These are phyloP conservation scores for Harpegnathos saltator DNA, from an alignment of 1,140 invertebrate species.

Conservation along the genomic window DNA sequence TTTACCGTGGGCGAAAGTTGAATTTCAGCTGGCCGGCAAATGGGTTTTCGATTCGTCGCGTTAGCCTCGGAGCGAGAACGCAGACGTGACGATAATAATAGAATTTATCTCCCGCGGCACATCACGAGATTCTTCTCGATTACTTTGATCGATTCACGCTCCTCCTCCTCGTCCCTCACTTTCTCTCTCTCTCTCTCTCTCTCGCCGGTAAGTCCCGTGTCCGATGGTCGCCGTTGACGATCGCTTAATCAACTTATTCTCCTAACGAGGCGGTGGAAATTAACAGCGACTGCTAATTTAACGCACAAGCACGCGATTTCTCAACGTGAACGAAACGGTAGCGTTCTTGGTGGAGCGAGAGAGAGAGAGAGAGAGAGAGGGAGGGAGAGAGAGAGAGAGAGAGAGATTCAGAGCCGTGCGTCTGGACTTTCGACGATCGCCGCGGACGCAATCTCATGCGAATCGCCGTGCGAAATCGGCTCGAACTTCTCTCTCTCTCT, in stretches of 20 bases:
- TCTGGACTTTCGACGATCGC: not conserved
- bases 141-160: no score
- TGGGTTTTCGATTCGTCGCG: constrained; percentile 33
- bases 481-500: no score
- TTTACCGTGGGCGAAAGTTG: constrained; percentile 45
- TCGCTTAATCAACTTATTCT: no score
- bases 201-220: no score
- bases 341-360: no score
- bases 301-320: no score
- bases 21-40: not conserved
- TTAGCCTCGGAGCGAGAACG: not conserved
- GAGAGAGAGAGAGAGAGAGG: not conserved
- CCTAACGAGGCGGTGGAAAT: no score
- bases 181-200: no score
- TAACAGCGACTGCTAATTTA: no score
- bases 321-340: no score
- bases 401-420: not conserved
- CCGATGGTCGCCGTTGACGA: no score
- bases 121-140: not conserved
- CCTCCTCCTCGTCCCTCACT: no score
- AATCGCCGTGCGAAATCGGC: constrained; percentile 5
- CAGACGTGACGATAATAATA: constrained; percentile 2
- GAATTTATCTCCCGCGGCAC: not conserved
- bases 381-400: not conserved
- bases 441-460: not conserved